Percentiles rank a stretch among this genome's conserved stretches.
These are phyloP conservation scores for Pogonocherus hispidulus DNA, from an alignment of 2,888 invertebrate species.

Conservation along the genomic window DNA sequence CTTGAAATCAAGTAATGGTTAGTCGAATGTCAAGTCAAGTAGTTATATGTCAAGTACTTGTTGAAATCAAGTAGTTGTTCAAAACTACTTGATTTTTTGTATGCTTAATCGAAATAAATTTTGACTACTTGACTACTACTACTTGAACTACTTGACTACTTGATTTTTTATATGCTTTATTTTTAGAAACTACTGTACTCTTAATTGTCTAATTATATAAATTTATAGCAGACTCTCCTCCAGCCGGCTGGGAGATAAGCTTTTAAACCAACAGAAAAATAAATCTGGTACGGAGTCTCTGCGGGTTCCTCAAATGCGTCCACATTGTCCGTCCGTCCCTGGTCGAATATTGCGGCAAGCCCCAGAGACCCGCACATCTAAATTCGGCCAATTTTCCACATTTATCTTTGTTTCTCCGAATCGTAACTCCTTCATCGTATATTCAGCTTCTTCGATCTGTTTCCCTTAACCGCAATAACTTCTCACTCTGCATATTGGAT, in stretches of 20 bases:
- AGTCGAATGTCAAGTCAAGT: too few relatives aligned
- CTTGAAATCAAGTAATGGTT: too few relatives aligned
- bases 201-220: not conserved
- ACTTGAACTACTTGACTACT: too few relatives aligned
- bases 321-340: slow-evolving; percentile 16
- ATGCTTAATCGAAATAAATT: too few relatives aligned
- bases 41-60: too few relatives aligned
- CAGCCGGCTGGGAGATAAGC: not conserved
- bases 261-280: slow-evolving; percentile 9
- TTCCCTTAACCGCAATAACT: slow-evolving; percentile 48
- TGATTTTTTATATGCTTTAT: too few relatives aligned
- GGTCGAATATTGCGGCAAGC: not conserved
- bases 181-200: not conserved
- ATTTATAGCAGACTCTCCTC: not conserved
- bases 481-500: slow-evolving; percentile 36
- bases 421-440: slow-evolving; percentile 48
- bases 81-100: too few relatives aligned
- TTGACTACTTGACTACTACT: too few relatives aligned
- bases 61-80: too few relatives aligned
- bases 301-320: slow-evolving; percentile 14
- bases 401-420: slow-evolving; percentile 18
- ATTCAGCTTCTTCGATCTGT: slow-evolving; percentile 53
- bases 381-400: slow-evolving; percentile 17
- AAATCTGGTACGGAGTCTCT: not conserved
- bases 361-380: not conserved